A percentile compares a stretch with the other conserved stretches of the same genome.
Evolutionary conservation across 2,797 vertebrate species (phyloP).

Genomic region (Rallus crepitans): DNA sequence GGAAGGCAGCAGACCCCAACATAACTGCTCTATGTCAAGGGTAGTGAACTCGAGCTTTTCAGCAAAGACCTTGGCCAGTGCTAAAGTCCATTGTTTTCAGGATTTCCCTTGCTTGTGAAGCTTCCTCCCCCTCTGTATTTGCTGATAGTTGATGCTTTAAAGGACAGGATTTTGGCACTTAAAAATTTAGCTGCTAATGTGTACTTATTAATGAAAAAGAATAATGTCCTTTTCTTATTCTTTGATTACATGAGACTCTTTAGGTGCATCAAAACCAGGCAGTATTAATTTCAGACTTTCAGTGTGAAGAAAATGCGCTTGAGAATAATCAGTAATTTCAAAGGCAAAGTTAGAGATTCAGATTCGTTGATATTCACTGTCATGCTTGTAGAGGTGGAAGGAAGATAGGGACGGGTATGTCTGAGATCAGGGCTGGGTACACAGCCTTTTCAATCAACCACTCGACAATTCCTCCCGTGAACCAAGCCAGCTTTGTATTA

Average conservation of each 20-base stretch:
- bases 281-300: neutral
- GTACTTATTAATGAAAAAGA: neutral
- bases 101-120: neutral
- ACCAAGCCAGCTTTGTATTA: slow-evolving; percentile 15
- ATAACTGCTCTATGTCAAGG: neutral
- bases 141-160: neutral
- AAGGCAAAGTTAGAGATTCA: neutral
- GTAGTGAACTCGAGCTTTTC: neutral
- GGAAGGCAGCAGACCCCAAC: neutral
- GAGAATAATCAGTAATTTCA: neutral
- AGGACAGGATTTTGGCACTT: neutral
- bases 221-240: neutral
- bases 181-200: neutral
- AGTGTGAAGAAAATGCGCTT: neutral
- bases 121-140: neutral
- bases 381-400: neutral
- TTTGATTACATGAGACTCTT: neutral
- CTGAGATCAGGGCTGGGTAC: neutral
- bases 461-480: neutral
- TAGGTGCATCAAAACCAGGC: neutral
- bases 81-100: neutral
- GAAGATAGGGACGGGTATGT: neutral
- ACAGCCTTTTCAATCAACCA: neutral
- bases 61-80: neutral
- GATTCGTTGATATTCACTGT: neutral